Evolutionary conservation across 2,888 invertebrate species (phyloP).

Genomic region (Venustoraphidia nigricollis): DNA sequence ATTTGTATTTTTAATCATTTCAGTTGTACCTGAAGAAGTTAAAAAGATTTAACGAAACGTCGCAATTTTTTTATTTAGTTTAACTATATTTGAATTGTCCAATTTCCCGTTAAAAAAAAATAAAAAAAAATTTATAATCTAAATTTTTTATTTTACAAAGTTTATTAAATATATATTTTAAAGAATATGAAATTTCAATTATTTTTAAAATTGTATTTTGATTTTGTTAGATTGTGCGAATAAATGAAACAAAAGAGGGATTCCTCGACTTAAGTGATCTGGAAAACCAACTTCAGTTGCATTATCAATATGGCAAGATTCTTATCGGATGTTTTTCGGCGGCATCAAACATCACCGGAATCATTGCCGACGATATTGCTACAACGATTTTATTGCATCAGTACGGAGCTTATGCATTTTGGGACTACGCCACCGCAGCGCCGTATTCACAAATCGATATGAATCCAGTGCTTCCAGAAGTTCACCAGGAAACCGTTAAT

Average conservation of each 20-base stretch:
- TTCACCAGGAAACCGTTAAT: slow-evolving; percentile 52
- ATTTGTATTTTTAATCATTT: no score
- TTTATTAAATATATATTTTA: no score
- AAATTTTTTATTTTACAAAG: no score
- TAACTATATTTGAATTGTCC: no score
- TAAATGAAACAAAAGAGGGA: slow-evolving; percentile 65
- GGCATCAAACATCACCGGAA: slow-evolving; percentile 78
- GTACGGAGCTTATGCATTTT: slow-evolving; percentile 70
- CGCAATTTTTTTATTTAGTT: no score
- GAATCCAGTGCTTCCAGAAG: slow-evolving; percentile 62
- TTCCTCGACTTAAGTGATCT: slow-evolving; percentile 63
- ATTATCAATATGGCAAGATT: slow-evolving; percentile 42
- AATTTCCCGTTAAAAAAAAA: no score
- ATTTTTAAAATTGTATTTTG: slow-evolving; percentile 1
- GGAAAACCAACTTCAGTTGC: slow-evolving; percentile 49
- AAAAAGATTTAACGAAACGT: no score
- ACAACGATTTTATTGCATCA: slow-evolving; percentile 68
- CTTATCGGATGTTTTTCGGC: slow-evolving; percentile 77
- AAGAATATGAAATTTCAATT: no score
- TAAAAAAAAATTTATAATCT: no score
- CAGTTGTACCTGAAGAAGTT: no score
- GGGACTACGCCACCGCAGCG: slow-evolving; percentile 80
- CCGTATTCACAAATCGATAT: slow-evolving; percentile 68
- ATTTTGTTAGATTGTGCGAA: slow-evolving; percentile 50
- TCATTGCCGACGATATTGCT: slow-evolving; percentile 67